Percentiles rank a stretch among this genome's conserved stretches.
Conservation (phyloP, 1,140 invertebrate species). For the Daktulosphaira vitifoliae region DNA sequence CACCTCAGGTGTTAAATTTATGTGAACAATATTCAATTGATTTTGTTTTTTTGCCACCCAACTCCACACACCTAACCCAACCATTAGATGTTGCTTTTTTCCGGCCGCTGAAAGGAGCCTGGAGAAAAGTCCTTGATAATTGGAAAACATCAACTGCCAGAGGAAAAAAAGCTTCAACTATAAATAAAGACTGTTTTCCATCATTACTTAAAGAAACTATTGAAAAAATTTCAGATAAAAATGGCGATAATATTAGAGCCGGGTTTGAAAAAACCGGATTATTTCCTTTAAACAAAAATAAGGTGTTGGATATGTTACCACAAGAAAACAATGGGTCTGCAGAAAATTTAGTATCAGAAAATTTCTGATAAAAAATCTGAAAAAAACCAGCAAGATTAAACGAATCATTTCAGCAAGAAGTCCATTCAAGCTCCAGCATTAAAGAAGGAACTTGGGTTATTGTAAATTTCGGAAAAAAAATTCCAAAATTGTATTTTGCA, state of each 20-base stretch:
- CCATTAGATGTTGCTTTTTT: slow-evolving; percentile 35
- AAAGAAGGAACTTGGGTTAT: not conserved
- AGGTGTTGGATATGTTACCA: not conserved
- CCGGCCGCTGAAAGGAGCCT: slow-evolving; percentile 37
- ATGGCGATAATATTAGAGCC: not conserved
- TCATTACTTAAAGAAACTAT: not conserved
- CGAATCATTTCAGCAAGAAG: too few species aligned
- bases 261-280: slow-evolving; percentile 6
- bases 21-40: not conserved
- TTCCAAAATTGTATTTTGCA: not conserved
- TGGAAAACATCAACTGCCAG: not conserved
- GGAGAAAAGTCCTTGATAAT: not conserved
- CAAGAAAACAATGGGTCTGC: too few species aligned
- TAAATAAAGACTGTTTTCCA: not conserved
- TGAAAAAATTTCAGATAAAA: not conserved
- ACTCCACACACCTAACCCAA: not conserved
- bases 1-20: not conserved
- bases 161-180: not conserved
- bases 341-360: too few species aligned
- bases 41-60: slow-evolving; percentile 9
- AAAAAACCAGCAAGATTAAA: too few species aligned
- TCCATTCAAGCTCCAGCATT: too few species aligned
- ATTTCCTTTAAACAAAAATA: not conserved
- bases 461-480: not conserved
- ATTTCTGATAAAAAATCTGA: too few species aligned